Base-by-base conservation (phyloP, 2,113 vertebrate species). In the Pachycephala philippinensis region DNA sequence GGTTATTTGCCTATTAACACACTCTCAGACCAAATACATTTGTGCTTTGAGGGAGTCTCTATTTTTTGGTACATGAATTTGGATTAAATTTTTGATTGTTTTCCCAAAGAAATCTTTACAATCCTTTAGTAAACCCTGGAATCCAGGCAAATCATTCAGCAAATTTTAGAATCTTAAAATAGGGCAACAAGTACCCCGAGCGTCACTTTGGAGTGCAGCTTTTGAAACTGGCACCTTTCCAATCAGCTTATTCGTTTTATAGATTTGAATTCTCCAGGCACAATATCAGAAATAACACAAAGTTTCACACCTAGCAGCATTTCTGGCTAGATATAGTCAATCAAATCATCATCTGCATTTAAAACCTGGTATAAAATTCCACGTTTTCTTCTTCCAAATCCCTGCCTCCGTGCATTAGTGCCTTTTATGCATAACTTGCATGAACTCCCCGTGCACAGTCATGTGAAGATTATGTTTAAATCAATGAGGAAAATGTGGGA, bases 301-400 rank as follows among this genome's bases (percentile, higher is more conserved):
- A 71, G 49, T 84, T 93, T 93, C 90, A 70, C 76, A 94, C 85
- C 93, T 77, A 90, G 37, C 35, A 83, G 84, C 31, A 63, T 89
- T 74, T 77, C 69, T 91, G 27, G 5, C 59, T 64, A 35, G 53
- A 74, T 76, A 30, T 10, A 93, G 89, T 91, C 74, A 63, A 89
- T 95, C 64, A 84, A 89, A 80, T 30, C 8, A 76, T n/a, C 33
- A 49, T 91, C 72, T 92, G 42, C 69, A 52, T 69, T 47, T 70
- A 65, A 86, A 69, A 70, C 76, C 76, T 27, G 52, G 21, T 49
- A 35, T 63, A 49, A 85, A 87, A 66, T 37, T 66, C 59, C 56
- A 13, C 15, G 7, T 72, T 89, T 53, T 31, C 47, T 60, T 6
- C n/a, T 75, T 92, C 66, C 80, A 84, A 61, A 90, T 44, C 50